phyloP scores from a whole-genome alignment of 2,113 vertebrate species.

The Lepisosteus osseus region DNA sequence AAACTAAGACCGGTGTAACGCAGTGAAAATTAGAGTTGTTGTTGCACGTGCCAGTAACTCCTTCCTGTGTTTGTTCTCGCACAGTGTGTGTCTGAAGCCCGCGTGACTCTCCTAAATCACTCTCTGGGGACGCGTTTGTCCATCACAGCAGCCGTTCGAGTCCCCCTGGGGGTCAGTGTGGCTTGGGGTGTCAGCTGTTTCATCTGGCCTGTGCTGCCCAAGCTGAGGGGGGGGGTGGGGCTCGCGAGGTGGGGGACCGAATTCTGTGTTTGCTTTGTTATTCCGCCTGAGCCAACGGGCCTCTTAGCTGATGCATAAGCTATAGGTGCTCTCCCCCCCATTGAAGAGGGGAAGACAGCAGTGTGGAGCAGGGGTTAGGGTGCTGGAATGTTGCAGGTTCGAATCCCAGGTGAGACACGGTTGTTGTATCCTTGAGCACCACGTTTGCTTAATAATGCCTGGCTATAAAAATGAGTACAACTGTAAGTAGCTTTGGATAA shows the following conservation, averaged over 20 bases:
- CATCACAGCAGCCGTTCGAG: slow-evolving; percentile 21
- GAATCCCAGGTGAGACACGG: slow-evolving; percentile 5
- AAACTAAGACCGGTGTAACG: not conserved
- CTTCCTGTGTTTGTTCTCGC: not conserved
- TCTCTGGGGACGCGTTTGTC: slow-evolving; percentile 35
- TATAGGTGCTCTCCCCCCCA: slow-evolving; percentile 42
- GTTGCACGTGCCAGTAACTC: not conserved
- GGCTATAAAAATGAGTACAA: too few relatives aligned
- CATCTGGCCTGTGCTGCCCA: slow-evolving; percentile 22
- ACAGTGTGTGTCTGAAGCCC: not conserved
- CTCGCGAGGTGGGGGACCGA: slow-evolving; percentile 11
- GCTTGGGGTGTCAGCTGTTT: slow-evolving; percentile 51
- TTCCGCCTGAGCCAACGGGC: slow-evolving; percentile 30
- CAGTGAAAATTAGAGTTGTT: not conserved
- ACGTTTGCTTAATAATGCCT: too few relatives aligned
- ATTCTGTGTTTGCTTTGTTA: slow-evolving; percentile 33
- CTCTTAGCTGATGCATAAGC: slow-evolving; percentile 35
- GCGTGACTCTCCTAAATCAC: not conserved
- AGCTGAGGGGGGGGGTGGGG: slow-evolving; percentile 15
- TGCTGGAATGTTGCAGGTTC: slow-evolving; percentile 2
- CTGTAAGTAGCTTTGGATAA: too few relatives aligned
- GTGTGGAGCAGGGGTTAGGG: slow-evolving; percentile 15
- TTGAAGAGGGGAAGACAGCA: slow-evolving; percentile 32
- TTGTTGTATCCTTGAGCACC: too few relatives aligned
- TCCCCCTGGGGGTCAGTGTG: slow-evolving; percentile 35